Conservation (phyloP, 2,888 invertebrate genomes). For the Invenusta paracnida region DNA sequence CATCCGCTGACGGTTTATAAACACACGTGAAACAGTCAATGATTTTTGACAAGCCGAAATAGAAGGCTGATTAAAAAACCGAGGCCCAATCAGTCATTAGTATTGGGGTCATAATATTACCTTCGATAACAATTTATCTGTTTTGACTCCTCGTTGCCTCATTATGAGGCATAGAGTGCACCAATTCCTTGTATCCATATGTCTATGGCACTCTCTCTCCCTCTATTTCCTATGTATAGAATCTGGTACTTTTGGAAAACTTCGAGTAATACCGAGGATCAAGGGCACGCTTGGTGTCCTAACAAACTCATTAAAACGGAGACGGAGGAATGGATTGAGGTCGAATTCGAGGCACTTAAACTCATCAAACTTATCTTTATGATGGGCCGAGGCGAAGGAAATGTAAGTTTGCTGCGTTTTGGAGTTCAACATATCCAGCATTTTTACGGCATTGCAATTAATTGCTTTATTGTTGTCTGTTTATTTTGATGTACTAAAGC, state of each 20-base stretch:
- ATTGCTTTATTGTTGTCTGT: too few relatives aligned
- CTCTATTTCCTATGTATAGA: neutral
- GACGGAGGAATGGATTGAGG: constrained; percentile 30
- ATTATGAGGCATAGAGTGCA: too few relatives aligned
- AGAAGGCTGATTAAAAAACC: too few relatives aligned
- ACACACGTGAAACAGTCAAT: too few relatives aligned
- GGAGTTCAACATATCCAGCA: too few relatives aligned
- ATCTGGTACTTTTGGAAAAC: neutral
- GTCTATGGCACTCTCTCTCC: neutral
- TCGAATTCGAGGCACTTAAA: constrained; percentile 32
- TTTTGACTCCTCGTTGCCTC: too few relatives aligned
- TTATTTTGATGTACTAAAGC: too few relatives aligned
- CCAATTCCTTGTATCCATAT: neutral
- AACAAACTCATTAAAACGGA: neutral
- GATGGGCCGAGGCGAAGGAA: constrained; percentile 39
- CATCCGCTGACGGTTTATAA: too few relatives aligned
- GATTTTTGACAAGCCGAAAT: too few relatives aligned
- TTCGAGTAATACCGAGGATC: neutral
- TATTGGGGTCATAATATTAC: neutral
- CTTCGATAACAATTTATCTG: too few relatives aligned
- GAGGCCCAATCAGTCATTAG: too few relatives aligned
- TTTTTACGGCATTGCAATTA: too few relatives aligned
- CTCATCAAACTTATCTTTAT: constrained; percentile 28
- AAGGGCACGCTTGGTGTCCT: constrained; percentile 36
- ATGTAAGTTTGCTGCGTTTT: constrained; percentile 41